Evolutionary conservation across 2,797 vertebrate genomes (phyloP).

Genomic region (Etheostoma nigrum): DNA sequence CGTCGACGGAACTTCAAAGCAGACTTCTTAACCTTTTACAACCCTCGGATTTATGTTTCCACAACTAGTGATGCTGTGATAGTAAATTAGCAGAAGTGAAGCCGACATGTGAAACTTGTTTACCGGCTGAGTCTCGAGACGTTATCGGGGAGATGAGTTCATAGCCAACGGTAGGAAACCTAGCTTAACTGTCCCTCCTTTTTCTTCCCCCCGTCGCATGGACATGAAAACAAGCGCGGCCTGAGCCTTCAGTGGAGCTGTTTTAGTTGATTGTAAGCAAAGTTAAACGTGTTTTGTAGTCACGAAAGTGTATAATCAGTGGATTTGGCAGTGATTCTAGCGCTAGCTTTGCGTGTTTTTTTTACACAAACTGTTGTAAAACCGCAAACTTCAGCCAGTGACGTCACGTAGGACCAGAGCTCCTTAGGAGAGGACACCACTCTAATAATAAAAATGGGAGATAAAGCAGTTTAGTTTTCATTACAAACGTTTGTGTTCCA

Average conservation of each 20-base stretch:
- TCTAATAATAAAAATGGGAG: too few relatives aligned
- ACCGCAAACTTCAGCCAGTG: constrained; percentile 35
- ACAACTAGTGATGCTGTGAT: neutral
- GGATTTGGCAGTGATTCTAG: fast-evolving
- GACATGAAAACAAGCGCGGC: constrained; percentile 50
- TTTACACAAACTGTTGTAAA: constrained; percentile 20
- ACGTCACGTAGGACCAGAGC: constrained; percentile 54
- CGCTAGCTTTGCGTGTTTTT: neutral
- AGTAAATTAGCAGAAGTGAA: neutral
- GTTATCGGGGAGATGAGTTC: constrained; percentile 42
- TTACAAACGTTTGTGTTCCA: too few relatives aligned
- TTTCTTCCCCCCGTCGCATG: constrained; percentile 15
- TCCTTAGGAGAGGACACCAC: too few relatives aligned
- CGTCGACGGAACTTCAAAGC: constrained; percentile 54
- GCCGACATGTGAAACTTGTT: constrained; percentile 30
- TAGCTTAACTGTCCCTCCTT: neutral
- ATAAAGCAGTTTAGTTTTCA: too few relatives aligned
- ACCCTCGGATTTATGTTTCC: neutral
- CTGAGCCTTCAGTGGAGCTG: neutral
- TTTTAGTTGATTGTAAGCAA: fast-evolving
- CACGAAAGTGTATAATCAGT: fast-evolving
- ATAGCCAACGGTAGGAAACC: constrained; percentile 64
- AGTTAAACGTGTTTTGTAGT: fast-evolving
- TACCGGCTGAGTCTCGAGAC: constrained; percentile 18
- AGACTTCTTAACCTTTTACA: neutral